These are phyloP conservation scores for Drosophila nikananu DNA, from an alignment of 1,140 invertebrate species.

Conservation along the genomic window DNA sequence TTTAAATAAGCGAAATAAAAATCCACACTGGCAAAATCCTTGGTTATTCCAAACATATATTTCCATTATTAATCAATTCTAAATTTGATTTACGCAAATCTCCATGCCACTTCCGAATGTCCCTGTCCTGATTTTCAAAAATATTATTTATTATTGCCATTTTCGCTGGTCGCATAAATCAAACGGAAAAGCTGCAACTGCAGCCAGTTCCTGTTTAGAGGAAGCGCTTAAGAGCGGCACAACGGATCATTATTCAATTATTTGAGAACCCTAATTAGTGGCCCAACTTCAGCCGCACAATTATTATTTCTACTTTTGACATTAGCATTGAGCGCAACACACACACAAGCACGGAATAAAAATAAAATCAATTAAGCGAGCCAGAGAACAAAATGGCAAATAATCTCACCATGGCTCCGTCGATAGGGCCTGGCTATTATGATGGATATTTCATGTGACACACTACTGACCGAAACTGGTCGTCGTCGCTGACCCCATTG, in stretches of 20 bases:
- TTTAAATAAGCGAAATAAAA: not conserved
- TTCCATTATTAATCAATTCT: slow-evolving; percentile 27
- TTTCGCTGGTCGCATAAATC: slow-evolving; percentile 35
- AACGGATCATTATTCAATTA: slow-evolving; percentile 58
- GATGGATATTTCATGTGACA: slow-evolving; percentile 72
- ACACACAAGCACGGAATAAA: slow-evolving; percentile 16
- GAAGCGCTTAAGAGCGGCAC: slow-evolving; percentile 18
- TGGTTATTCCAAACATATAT: slow-evolving; percentile 3
- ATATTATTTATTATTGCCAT: slow-evolving; percentile 37
- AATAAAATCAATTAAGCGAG: slow-evolving; percentile 67
- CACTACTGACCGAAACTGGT: slow-evolving; percentile 41
- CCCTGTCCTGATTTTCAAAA: slow-evolving; percentile 6
- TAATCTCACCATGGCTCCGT: slow-evolving; percentile 35
- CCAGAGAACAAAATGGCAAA: slow-evolving; percentile 40
- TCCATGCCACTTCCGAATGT: slow-evolving; percentile 2
- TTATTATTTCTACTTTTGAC: slow-evolving; percentile 44
- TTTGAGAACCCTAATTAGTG: slow-evolving; percentile 61
- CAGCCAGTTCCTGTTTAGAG: slow-evolving; percentile 33
- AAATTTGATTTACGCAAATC: slow-evolving; percentile 36
- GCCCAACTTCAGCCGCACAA: slow-evolving; percentile 22
- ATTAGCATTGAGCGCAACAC: slow-evolving; percentile 14
- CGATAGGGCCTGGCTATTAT: slow-evolving; percentile 36
- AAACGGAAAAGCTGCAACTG: slow-evolving; percentile 28
- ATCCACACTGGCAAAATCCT: not conserved
- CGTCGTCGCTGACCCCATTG: slow-evolving; percentile 27